phyloP scores from a whole-genome alignment of 2,797 vertebrate species.

The Psittacula derbiana region DNA sequence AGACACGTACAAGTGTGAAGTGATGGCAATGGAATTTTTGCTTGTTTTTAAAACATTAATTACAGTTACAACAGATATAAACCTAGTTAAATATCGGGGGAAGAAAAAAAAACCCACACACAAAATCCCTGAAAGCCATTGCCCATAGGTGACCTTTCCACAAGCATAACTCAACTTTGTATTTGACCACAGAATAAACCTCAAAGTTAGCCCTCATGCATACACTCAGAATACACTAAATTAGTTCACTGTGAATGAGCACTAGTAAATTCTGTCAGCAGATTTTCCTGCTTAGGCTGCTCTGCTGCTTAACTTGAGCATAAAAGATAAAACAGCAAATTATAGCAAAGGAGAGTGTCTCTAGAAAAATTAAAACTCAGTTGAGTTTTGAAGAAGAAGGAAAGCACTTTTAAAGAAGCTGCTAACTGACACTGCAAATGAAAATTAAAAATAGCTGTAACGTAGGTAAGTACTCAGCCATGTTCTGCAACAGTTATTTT shows the following conservation, averaged over 20 bases:
- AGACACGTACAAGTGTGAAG: background rate
- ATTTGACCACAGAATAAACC: background rate
- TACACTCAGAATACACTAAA: background rate
- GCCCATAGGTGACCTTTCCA: background rate
- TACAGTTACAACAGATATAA: background rate
- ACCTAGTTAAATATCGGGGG: background rate
- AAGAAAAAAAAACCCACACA: background rate
- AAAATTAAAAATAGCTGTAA: background rate
- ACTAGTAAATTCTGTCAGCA: background rate
- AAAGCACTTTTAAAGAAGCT: background rate
- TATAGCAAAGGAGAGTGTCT: background rate
- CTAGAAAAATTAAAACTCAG: background rate
- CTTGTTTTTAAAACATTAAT: background rate
- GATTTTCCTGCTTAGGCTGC: background rate
- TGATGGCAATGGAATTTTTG: background rate
- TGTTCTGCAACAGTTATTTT: conserved; percentile 15
- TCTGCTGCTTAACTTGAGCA: background rate
- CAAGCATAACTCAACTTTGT: background rate
- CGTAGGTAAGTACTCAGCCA: background rate
- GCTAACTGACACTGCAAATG: background rate
- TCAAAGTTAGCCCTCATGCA: background rate
- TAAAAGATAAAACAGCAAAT: background rate
- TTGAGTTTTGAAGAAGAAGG: background rate
- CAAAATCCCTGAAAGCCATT: accelerated
- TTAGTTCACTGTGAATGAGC: background rate